Percentiles rank a stretch among this genome's conserved stretches.
phyloP scores from a whole-genome alignment of 2,888 invertebrate species.

The Cephalotes varians region DNA sequence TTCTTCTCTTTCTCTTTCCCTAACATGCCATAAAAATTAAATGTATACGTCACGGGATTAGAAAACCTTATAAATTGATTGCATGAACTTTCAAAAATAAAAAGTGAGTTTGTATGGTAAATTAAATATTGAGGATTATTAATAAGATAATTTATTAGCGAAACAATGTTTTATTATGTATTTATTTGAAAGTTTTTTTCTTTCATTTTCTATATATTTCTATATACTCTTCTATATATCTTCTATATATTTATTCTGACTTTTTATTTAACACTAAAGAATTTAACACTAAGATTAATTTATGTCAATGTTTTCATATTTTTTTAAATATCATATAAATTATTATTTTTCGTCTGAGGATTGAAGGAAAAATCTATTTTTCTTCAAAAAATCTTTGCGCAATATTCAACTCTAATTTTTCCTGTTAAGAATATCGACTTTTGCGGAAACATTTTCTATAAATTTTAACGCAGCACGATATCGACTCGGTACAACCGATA shows the following conservation, averaged over 20 bases:
- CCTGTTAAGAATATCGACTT: neutral
- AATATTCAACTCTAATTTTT: conserved; percentile 7
- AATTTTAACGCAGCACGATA: conserved; percentile 32
- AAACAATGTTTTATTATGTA: neutral
- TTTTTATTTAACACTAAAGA: neutral
- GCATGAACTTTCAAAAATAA: conserved; percentile 2
- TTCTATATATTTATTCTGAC: neutral
- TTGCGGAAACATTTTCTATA: conserved; percentile 15
- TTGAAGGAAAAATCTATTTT: neutral
- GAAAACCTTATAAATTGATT: neutral
- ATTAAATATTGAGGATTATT: neutral
- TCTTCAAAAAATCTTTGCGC: neutral
- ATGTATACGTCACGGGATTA: neutral
- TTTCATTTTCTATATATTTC: neutral
- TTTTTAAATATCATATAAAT: neutral
- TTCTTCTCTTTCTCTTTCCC: neutral
- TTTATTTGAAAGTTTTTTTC: neutral
- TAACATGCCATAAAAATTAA: neutral
- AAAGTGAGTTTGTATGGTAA: neutral
- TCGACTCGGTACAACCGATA: conserved; percentile 36
- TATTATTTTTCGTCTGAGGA: neutral
- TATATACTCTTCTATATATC: too few species aligned
- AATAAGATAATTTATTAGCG: too few species aligned
- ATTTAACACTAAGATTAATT: neutral
- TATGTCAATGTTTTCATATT: neutral